Evolutionary conservation across 2,888 invertebrate species (phyloP), one percentile per base, ranked within the genome.

Genomic region (Limnephilus marmoratus): DNA sequence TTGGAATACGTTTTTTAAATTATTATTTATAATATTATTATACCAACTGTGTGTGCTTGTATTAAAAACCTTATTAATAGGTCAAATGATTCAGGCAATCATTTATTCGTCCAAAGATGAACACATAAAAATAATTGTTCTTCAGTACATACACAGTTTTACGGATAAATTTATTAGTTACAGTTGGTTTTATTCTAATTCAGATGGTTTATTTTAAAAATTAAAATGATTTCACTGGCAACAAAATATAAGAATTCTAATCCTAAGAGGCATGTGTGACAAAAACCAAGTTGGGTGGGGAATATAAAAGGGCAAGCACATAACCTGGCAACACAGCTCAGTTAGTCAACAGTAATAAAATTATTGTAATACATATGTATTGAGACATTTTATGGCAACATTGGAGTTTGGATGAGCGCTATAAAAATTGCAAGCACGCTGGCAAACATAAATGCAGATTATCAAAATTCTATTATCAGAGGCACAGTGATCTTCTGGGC

Each of bases 1-100:
- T 93, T 93, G 93, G 93, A 93, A 93, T 91, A 91, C 41, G 89
- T 68, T 91, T 89, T 88, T 91, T 83, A 37, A 49, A 85, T 68
- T 68, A 24, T 68, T 68, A n/a, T 24, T 24, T 37, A 83, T 83
- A 37, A 83, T 37, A 83, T 37, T 37, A 83, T 37, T 83, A 83
- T 83, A 83, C 83, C 83, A 83, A 83, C 83, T 83, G 37, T 83
- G 83, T 83, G 11, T 24, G 68, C 68, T 24, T 68, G 24, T 68
- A 68, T 9, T 68, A 68, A 68, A 68, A 68, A 68, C 68, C 24
- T 68, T 68, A 68, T 68, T n/a, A 24, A 24, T 68, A 68, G 68
- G 68, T 68, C 24, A n/a, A 68, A 68, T 24, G 68, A 68, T 68
- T 68, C 68, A 68, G 68, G 68, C 13, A 68, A 68, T 68, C 68